A percentile compares a stretch with the other conserved stretches of the same genome.
Evolutionary conservation across 2,113 vertebrate species (phyloP).

Genomic region (Artemisiospiza belli): DNA sequence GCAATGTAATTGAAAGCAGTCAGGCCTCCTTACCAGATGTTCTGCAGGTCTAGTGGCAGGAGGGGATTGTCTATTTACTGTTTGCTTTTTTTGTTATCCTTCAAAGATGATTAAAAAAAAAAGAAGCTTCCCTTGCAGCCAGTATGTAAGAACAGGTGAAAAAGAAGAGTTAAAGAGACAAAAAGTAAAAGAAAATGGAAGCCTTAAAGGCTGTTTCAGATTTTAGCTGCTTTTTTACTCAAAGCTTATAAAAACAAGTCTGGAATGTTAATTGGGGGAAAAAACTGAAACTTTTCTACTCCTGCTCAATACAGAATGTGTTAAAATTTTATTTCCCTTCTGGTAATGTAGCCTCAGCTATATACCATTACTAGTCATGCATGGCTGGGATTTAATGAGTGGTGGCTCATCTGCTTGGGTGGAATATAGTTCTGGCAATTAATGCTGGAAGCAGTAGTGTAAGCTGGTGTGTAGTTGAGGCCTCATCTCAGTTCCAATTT

Average conservation of each 20-base stretch:
- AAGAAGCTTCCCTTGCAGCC: neutral
- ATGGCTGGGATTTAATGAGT: neutral
- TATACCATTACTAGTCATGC: neutral
- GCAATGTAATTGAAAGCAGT: neutral
- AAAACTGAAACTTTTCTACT: neutral
- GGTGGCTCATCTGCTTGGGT: neutral
- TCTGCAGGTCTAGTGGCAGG: neutral
- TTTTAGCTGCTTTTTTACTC: neutral
- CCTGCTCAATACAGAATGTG: neutral
- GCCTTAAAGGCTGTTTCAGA: neutral
- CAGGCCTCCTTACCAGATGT: neutral
- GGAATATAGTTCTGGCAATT: neutral
- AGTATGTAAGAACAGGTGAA: neutral
- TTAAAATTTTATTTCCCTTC: conserved; percentile 9
- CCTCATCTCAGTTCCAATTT: neutral
- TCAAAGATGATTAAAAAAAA: neutral
- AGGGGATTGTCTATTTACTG: neutral
- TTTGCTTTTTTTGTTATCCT: neutral
- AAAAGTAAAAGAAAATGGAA: neutral
- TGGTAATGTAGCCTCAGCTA: neutral
- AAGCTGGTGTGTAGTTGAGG: neutral
- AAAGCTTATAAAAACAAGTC: neutral
- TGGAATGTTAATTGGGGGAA: neutral
- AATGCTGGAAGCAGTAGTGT: neutral
- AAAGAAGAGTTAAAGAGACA: neutral